These are phyloP conservation scores for Megastigmus dorsalis DNA, from an alignment of 2,888 invertebrate species.

Conservation along the genomic window DNA sequence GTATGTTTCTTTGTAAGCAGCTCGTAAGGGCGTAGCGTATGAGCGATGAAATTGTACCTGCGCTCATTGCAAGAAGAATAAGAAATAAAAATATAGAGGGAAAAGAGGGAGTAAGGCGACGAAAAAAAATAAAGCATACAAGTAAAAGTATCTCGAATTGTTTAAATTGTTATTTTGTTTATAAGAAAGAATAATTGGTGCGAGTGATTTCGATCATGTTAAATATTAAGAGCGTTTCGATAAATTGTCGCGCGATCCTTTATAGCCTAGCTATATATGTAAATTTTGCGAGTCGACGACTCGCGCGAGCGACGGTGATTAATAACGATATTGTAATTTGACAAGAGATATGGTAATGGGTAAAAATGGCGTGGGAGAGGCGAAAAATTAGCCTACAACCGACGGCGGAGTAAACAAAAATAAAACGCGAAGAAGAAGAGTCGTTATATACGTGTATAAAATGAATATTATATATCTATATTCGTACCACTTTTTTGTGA, in stretches of 20 bases:
- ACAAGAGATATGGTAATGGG: too few species aligned
- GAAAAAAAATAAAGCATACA: not conserved
- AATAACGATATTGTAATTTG: not conserved
- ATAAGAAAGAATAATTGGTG: not conserved
- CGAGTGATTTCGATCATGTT: not conserved
- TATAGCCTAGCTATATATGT: constrained; percentile 9
- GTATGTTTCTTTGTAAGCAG: too few species aligned
- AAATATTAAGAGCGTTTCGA: not conserved
- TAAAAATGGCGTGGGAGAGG: too few species aligned
- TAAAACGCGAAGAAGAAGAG: too few species aligned
- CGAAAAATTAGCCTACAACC: too few species aligned
- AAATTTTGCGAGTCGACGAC: too few species aligned
- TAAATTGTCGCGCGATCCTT: constrained; percentile 2
- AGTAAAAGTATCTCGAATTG: not conserved
- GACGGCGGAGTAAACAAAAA: too few species aligned
- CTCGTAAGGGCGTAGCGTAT: too few species aligned
- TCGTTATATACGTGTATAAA: constrained; percentile 40
- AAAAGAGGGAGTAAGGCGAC: too few species aligned
- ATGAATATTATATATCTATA: constrained; percentile 56
- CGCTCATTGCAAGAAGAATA: too few species aligned
- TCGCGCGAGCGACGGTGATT: not conserved
- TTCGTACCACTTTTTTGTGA: constrained; percentile 64
- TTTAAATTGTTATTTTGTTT: constrained; percentile 4
- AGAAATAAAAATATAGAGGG: too few species aligned
- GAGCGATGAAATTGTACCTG: too few species aligned